Conservation (phyloP, 2,888 invertebrate species). For the Leptopilina myrica region DNA sequence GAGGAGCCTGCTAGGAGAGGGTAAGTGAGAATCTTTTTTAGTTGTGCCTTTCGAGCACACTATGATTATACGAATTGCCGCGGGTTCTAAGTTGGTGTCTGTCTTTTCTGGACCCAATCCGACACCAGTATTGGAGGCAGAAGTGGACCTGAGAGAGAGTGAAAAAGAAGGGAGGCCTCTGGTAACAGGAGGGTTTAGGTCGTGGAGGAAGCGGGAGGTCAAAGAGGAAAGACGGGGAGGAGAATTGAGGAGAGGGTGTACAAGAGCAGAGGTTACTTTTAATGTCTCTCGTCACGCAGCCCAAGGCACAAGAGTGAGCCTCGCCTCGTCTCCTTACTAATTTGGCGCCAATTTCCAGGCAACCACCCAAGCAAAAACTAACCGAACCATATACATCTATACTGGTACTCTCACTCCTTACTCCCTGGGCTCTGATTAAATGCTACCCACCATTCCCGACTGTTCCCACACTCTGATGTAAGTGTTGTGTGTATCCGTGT, state of each 20-base stretch:
- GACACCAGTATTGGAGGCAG: slow-evolving; percentile 46
- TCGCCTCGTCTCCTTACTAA: slow-evolving; percentile 75
- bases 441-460: slow-evolving; percentile 70
- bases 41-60: slow-evolving; percentile 48
- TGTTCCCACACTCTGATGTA: slow-evolving; percentile 63
- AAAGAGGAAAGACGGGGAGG: slow-evolving; percentile 43
- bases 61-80: slow-evolving; percentile 48
- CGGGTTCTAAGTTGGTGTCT: slow-evolving; percentile 47
- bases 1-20: slow-evolving; percentile 23
- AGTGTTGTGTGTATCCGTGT: slow-evolving; percentile 59
- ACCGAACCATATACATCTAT: slow-evolving; percentile 74
- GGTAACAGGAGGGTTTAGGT: slow-evolving; percentile 55
- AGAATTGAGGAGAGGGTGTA: slow-evolving; percentile 49
- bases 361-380: slow-evolving; percentile 76
- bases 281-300: slow-evolving; percentile 77
- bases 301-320: slow-evolving; percentile 65
- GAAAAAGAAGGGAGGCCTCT: slow-evolving; percentile 59
- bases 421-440: slow-evolving; percentile 71
- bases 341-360: slow-evolving; percentile 77
- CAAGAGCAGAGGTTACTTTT: slow-evolving; percentile 65
- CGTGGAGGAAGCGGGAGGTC: slow-evolving; percentile 48
- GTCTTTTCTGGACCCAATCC: slow-evolving; percentile 42
- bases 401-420: slow-evolving; percentile 56
- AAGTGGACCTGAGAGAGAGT: slow-evolving; percentile 43
- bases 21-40: slow-evolving; percentile 53